Base-by-base conservation (phyloP, 2,888 invertebrate genomes). In the Brachycybe producta region DNA sequence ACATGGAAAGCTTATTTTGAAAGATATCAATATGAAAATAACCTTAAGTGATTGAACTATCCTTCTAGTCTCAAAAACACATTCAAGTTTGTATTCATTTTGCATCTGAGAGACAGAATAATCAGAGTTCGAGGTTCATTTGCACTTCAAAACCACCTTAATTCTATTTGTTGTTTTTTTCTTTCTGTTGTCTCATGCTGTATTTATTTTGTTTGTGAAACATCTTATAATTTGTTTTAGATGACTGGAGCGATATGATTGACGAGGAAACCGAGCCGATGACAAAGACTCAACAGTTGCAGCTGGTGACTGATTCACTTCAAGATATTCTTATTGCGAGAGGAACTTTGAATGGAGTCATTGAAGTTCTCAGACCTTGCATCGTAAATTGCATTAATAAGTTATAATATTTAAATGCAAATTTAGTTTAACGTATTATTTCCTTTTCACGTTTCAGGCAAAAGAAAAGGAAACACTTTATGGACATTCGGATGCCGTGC, bases 341-440 rank as follows among this genome's bases (percentile, higher is more conserved):
- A 36, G 30, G 32, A 8, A 15, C 23, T 3, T 17, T 26, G 15
- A 17, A 24, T 38, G 47, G 47, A 32, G 26, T 26, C 15, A 32
- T 47, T 38, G 27, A 38, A 19, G 13, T 47, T 38, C 35, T 47
- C 8, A 47, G 27, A n/a, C 47, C 47, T 38, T 38, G 36, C 28
- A 26, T 42, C 27, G 43, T 42, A n/a, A 42, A 17, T 42, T 4
- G 15, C 30, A 21, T 27, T 5, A 26, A 39, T 39, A 41, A 19
- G 36, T 2, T 13, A 11, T 3, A 5, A 7, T 36, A 36, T 36
- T 3, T 36, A 5, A 36, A 5, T 5, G 2, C 8, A 2, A 8
- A 41, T 41, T 21, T 8, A 2, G 23, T 41, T 21, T 24, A 26
- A 26, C 15, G 3, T 17, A 26, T 3, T 17, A 4, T 26, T n/a